phyloP scores from a whole-genome alignment of 2,797 vertebrate species.

The Knipowitschia caucasica region DNA sequence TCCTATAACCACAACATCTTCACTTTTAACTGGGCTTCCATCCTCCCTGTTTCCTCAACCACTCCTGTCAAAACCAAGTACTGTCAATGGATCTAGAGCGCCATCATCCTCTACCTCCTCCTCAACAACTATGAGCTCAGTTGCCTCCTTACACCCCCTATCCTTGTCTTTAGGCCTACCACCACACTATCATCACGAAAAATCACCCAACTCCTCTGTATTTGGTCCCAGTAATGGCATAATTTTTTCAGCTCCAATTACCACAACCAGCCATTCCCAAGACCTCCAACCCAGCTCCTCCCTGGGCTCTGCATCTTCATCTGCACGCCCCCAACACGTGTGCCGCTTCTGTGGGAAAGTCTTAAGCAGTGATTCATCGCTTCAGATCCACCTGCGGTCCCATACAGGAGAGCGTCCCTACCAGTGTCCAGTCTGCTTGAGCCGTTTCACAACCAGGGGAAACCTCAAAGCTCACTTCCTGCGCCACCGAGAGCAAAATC shows the following conservation, averaged over 20 bases:
- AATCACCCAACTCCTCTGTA: constrained; percentile 69
- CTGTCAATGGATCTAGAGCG: constrained; percentile 54
- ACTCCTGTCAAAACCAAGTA: constrained; percentile 60
- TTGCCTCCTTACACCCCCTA: constrained; percentile 72
- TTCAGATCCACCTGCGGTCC: constrained; percentile 91
- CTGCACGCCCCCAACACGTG: constrained; percentile 76
- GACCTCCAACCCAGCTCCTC: constrained; percentile 68
- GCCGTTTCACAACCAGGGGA: constrained; percentile 90
- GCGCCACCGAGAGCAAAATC: constrained; percentile 88
- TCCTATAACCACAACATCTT: constrained; percentile 51
- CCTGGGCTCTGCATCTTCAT: constrained; percentile 50
- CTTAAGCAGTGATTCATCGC: constrained; percentile 88
- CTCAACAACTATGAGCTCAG: constrained; percentile 58
- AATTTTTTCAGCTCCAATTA: constrained; percentile 64
- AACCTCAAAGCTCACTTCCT: constrained; percentile 94
- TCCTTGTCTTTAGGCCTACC: constrained; percentile 73
- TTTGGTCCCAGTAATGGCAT: constrained; percentile 65
- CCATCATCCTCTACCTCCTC: constrained; percentile 51
- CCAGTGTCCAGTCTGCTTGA: constrained; percentile 90
- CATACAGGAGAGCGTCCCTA: constrained; percentile 92
- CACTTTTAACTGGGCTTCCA: constrained; percentile 63
- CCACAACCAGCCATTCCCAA: constrained; percentile 63
- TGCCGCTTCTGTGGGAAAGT: constrained; percentile 91
- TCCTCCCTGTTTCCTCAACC: constrained; percentile 68
- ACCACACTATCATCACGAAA: constrained; percentile 78